Conservation (phyloP, 2,888 invertebrate genomes). For the Plagodis pulveraria region DNA sequence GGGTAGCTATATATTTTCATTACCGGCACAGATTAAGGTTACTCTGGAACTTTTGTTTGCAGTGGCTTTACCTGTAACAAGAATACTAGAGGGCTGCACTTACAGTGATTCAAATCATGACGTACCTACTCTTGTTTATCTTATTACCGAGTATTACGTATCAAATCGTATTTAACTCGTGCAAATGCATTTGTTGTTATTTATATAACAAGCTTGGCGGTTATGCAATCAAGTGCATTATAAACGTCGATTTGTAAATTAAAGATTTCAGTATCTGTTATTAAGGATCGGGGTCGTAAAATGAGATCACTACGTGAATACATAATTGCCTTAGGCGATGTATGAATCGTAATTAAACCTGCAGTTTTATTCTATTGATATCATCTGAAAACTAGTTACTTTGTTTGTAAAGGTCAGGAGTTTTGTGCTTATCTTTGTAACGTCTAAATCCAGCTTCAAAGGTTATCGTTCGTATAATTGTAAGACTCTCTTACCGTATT, state of each 20-base stretch:
- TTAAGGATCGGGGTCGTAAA: not conserved
- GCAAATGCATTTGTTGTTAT: conserved; percentile 37
- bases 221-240: conserved; percentile 22
- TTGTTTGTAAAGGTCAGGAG: conserved; percentile 48
- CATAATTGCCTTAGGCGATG: conserved; percentile 4
- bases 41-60: not conserved
- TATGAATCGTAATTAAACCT: conserved; percentile 11
- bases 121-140: conserved; percentile 43
- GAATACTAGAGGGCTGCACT: conserved; percentile 51
- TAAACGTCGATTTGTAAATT: too few species aligned
- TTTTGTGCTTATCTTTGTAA: conserved; percentile 41
- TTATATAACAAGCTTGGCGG: conserved; percentile 29
- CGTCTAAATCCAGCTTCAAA: conserved; percentile 39
- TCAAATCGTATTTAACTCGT: conserved; percentile 40
- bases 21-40: not conserved
- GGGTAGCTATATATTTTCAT: not conserved
- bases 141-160: conserved; percentile 55
- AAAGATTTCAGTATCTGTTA: too few species aligned
- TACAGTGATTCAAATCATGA: conserved; percentile 54
- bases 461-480: conserved; percentile 28
- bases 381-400: conserved; percentile 32
- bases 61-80: conserved; percentile 34
- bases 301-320: conserved; percentile 9
- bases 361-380: conserved; percentile 13
- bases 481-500: not conserved